These are phyloP conservation scores for Etia nguti DNA, from an alignment of 2,113 vertebrate genomes.

Conservation along the genomic window DNA sequence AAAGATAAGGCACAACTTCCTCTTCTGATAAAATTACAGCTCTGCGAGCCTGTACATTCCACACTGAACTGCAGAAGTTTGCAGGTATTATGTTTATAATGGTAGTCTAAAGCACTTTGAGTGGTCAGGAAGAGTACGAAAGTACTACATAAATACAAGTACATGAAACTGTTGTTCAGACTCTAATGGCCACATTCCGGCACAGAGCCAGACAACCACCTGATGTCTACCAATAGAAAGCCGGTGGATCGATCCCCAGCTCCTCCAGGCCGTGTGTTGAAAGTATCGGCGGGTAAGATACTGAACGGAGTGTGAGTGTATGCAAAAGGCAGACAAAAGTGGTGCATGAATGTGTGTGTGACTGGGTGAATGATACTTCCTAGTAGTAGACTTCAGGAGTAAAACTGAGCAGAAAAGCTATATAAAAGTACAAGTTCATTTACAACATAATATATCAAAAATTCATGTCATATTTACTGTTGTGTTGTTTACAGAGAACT, in stretches of 20 bases:
- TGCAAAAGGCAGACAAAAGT: not conserved
- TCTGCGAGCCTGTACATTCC: no score
- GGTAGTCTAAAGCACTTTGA: not conserved
- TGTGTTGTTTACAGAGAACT: not conserved
- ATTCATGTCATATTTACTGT: not conserved
- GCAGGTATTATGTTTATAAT: not conserved
- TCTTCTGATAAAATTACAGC: not conserved
- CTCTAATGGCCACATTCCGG: accelerated
- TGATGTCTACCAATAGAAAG: not conserved
- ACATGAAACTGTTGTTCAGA: not conserved
- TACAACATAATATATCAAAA: not conserved
- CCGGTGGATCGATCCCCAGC: not conserved
- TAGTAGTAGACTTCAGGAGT: not conserved
- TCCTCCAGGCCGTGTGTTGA: not conserved
- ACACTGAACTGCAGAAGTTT: not conserved
- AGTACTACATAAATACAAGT: not conserved
- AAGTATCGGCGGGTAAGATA: not conserved
- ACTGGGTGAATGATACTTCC: not conserved
- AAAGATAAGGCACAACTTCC: not conserved
- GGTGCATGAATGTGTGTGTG: not conserved
- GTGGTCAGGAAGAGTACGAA: not conserved
- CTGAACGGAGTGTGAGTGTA: not conserved
- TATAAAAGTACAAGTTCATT: not conserved
- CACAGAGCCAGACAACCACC: not conserved
- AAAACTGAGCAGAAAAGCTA: not conserved